A percentile compares a stretch with the other conserved stretches of the same genome.
These are phyloP conservation scores for Cichladusa arquata DNA, from an alignment of 2,113 vertebrate genomes.

Conservation along the genomic window DNA sequence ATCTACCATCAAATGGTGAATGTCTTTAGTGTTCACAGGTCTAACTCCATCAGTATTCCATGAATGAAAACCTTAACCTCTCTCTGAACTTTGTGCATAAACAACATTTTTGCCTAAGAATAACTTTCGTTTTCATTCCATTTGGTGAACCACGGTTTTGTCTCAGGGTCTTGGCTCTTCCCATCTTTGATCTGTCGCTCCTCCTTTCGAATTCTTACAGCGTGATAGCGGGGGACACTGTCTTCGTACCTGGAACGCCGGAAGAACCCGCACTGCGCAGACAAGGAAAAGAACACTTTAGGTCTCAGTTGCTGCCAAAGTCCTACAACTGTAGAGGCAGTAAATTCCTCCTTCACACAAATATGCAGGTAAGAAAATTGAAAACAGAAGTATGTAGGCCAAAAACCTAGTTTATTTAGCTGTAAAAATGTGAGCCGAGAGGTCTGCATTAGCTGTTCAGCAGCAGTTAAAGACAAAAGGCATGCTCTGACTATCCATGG, in stretches of 20 bases:
- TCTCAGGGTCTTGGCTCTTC: conserved; percentile 78
- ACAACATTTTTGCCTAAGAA: conserved; percentile 69
- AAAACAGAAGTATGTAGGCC: neutral
- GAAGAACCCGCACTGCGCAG: conserved; percentile 93
- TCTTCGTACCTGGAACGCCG: conserved; percentile 90
- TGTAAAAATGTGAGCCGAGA: neutral
- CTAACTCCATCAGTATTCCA: conserved; percentile 14
- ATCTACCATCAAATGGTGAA: conserved; percentile 53
- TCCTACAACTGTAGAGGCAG: neutral
- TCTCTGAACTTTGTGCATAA: neutral
- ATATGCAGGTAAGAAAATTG: neutral
- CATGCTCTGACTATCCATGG: neutral
- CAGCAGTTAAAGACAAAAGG: neutral
- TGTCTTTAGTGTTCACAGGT: conserved; percentile 32
- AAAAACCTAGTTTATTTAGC: neutral
- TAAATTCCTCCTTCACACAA: neutral
- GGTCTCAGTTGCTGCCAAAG: neutral
- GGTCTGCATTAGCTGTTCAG: neutral
- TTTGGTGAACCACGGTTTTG: conserved; percentile 92
- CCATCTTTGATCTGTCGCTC: conserved; percentile 80
- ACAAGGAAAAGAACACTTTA: neutral
- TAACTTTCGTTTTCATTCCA: conserved; percentile 93
- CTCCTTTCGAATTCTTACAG: conserved; percentile 91
- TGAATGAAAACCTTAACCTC: conserved; percentile 6
- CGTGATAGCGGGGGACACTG: conserved; percentile 89